Base-by-base conservation (phyloP, 2,797 vertebrate genomes). In the Cyprinodon diabolis region DNA sequence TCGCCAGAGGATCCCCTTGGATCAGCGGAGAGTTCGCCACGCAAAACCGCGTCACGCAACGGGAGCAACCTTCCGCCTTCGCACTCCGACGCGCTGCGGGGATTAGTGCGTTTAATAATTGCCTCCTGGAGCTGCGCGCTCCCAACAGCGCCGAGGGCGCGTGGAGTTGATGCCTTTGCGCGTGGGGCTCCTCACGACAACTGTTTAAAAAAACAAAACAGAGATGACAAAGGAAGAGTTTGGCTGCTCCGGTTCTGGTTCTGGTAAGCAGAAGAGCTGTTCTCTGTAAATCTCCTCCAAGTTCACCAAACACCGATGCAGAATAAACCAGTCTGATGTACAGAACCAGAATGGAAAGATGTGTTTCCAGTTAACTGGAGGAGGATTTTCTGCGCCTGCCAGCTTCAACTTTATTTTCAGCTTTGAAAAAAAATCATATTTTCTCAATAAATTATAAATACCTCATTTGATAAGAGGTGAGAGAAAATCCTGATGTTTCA, bases 1-100 rank as follows among this genome's bases (percentile, higher is more conserved):
- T 68, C 78, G 1, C 4, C 49, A 63, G 47, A 68, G 56, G 56
- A 74, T 21, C 69, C 75, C 72, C 67, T 52, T 40, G 55, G 69
- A 45, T 56, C 71, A 17, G 48, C 14, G 5, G 43, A 17, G 57
- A 58, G 25, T 35, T 30, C 57, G 57, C 57, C 57, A 60, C 30
- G 57, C 57, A 60, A 17, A 30, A 6, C 57, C 57, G 30, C 57
- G 30, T 60, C 8, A 60, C 8, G 57, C 30, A 15, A 30, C 5
- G 57, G 30, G 30, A 60, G 57, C 17, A 60, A 60, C 57, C 30
- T 54, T n/a, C 52, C 57, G 57, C 57, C 57, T 35, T 62, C 58
- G 0, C 58, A 37, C 12, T 48, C 45, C 7, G 23, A 48, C 14
- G 57, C 19, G 15, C 57, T 60, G 57, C 30, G 57, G 12, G 35